Base-by-base conservation (phyloP, 2,797 vertebrate species). In the Dryobates pubescens region DNA sequence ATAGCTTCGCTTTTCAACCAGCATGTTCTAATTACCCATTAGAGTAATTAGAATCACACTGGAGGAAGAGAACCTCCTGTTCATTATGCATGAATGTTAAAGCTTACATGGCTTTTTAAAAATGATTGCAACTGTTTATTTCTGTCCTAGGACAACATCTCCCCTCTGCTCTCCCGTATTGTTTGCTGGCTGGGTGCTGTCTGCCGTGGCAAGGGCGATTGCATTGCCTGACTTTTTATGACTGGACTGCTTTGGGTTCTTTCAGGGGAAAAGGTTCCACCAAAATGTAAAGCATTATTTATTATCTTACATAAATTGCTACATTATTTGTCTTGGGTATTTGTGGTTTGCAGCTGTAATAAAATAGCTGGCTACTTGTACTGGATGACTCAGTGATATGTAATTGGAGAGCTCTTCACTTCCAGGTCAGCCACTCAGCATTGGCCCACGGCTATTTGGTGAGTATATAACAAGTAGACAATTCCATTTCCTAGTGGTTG, bases 401-500 rank as follows among this genome's bases (percentile, higher is more conserved):
- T 89, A 94, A 92, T 45, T 86, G 81, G 54, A 91, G 90, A 88
- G 62, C 30, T 92, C 74, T 88, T 96, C 70, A 53, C 63, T 95
- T 95, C 87, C 86, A 85, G 57, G 58, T 96, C 86, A 92, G 63
- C 54, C 3, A 6, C 88, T 92, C 82, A 68, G 75, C 69, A 53
- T 36, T 68, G 77, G 73, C 86, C 87, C 68, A 79, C 3, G 13
- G 83, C 69, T 87, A 56, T 89, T 90, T 89, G 76, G 49, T 0
- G 0, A 67, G 20, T 45, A 15, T 56, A 51, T 62, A 92, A 17
- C n/a, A 88, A 75, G 57, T 20, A 85, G 62, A 17, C 77, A 67
- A 26, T 81, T 85, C 61, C 32, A n/a, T 61, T 84, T 91, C 65
- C 70, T 88, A 43, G 29, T 30, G 38, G 17, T 11, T 65, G 51